These are phyloP conservation scores for Synergus japonicus DNA, from an alignment of 2,888 invertebrate genomes.

Conservation along the genomic window DNA sequence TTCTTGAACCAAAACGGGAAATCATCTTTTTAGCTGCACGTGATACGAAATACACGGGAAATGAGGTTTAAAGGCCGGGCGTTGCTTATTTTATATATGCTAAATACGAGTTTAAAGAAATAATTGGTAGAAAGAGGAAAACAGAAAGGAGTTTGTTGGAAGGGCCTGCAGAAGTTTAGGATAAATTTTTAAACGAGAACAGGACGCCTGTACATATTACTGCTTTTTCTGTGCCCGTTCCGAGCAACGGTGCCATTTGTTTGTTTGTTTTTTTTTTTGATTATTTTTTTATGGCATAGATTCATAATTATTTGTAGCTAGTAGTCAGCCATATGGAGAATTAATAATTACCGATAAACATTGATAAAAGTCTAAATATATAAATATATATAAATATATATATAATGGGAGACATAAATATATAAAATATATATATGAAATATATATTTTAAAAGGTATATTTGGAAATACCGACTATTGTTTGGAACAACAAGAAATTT, in stretches of 20 bases:
- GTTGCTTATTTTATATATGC: conserved; percentile 33
- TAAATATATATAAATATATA: conserved; percentile 62
- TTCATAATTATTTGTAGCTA: conserved; percentile 57
- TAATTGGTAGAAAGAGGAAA: not conserved
- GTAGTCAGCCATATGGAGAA: conserved; percentile 73
- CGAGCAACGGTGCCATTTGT: conserved; percentile 7
- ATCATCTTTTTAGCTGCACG: conserved; percentile 22
- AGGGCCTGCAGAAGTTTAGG: conserved; percentile 26
- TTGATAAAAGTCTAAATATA: conserved; percentile 64
- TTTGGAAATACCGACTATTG: conserved; percentile 66
- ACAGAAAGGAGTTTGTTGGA: conserved; percentile 10
- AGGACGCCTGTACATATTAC: conserved; percentile 25
- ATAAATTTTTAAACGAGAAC: conserved; percentile 20
- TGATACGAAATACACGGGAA: conserved; percentile 15
- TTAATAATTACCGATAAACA: conserved; percentile 71
- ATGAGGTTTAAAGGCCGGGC: not conserved
- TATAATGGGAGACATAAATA: conserved; percentile 60
- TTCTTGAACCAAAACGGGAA: conserved; percentile 18
- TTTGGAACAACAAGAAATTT: conserved; percentile 62
- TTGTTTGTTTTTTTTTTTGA: conserved; percentile 28
- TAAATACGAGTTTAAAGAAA: conserved; percentile 18
- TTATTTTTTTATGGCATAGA: conserved; percentile 33
- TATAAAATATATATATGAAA: conserved; percentile 57
- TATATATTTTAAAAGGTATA: conserved; percentile 73
- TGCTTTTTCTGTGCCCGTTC: conserved; percentile 27